Percentiles rank a stretch among this genome's conserved stretches.
Conservation (phyloP, 2,113 vertebrate genomes). For the Scolopax mira region DNA sequence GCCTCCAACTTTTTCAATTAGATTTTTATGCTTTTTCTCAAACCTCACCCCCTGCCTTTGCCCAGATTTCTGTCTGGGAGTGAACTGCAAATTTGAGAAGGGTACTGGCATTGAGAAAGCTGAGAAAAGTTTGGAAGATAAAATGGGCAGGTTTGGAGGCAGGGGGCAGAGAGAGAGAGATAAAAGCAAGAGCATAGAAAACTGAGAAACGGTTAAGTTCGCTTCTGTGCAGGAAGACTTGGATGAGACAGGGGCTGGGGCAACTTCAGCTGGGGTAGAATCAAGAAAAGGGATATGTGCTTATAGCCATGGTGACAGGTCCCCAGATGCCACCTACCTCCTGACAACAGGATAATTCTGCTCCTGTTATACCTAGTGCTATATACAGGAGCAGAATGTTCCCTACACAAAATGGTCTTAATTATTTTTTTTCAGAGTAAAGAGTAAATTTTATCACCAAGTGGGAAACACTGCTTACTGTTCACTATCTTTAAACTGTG, state of each 20-base stretch:
- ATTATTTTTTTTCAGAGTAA: neutral
- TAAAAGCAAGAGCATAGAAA: neutral
- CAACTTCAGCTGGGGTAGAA: neutral
- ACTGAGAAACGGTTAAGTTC: neutral
- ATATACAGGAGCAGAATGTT: neutral
- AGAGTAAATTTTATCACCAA: neutral
- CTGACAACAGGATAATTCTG: neutral
- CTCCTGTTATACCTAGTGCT: neutral
- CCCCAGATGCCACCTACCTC: neutral
- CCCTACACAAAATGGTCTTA: neutral
- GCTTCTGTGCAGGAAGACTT: neutral
- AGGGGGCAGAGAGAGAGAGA: neutral
- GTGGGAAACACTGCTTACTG: neutral
- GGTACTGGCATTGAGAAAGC: neutral
- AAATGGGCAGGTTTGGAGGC: neutral
- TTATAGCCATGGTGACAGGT: neutral
- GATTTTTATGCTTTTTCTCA: neutral
- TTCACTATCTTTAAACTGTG: constrained; percentile 16
- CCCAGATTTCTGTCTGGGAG: neutral
- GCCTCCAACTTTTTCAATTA: neutral
- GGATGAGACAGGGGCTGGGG: neutral
- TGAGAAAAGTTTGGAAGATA: neutral
- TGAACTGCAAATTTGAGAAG: neutral
- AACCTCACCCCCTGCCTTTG: neutral
- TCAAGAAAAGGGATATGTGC: neutral